These are phyloP conservation scores for Polypedilum pembai DNA, from an alignment of 1,140 invertebrate genomes.

Conservation along the genomic window DNA sequence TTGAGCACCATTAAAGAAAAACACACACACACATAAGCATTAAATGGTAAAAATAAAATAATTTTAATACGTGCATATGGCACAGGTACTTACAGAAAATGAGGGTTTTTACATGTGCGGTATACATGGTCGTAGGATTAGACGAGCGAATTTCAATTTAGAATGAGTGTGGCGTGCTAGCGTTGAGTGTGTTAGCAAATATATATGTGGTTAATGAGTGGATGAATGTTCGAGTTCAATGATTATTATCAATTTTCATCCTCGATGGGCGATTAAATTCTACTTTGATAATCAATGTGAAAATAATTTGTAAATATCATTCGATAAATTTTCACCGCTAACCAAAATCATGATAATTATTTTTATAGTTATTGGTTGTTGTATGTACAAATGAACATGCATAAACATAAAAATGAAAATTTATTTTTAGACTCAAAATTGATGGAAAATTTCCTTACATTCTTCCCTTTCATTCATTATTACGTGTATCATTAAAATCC, in stretches of 20 bases:
- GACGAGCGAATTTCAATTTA: not conserved
- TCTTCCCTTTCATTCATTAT: not conserved
- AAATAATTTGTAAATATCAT: constrained; percentile 23
- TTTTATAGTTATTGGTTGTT: not conserved
- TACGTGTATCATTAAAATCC: constrained; percentile 18
- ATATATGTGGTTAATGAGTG: constrained; percentile 19
- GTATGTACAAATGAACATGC: not conserved
- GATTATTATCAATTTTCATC: constrained; percentile 26
- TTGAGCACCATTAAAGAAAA: not conserved
- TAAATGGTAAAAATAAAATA: not conserved
- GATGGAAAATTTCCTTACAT: constrained; percentile 12
- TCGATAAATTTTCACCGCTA: constrained; percentile 5
- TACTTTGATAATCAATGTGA: constrained; percentile 21
- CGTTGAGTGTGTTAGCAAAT: not conserved
- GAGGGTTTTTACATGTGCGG: not conserved
- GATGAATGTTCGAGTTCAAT: not conserved
- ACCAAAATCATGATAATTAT: too few relatives aligned
- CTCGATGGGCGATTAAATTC: constrained; percentile 18
- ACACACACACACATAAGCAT: not conserved
- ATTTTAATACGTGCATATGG: constrained; percentile 17
- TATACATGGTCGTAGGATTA: not conserved
- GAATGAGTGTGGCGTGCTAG: not conserved
- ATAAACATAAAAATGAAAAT: constrained; percentile 6
- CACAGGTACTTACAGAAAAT: not conserved
- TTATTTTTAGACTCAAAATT: constrained; percentile 1